phyloP scores from a whole-genome alignment of 2,797 vertebrate species.

The Cottoperca gobio region DNA sequence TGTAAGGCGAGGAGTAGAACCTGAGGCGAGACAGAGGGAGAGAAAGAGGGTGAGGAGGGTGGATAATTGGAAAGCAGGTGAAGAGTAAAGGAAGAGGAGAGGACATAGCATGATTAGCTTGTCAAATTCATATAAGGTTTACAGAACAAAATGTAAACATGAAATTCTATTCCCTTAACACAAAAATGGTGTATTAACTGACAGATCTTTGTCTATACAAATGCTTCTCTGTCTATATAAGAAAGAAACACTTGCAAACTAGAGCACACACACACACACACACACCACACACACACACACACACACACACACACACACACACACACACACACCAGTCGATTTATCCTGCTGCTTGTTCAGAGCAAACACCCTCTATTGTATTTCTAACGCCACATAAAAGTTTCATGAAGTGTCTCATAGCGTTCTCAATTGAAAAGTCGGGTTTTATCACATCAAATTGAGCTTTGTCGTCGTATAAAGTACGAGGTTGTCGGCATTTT shows the following conservation, averaged over 20 bases:
- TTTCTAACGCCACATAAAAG: slow-evolving; percentile 56
- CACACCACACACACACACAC: slow-evolving; percentile 24
- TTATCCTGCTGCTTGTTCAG: slow-evolving; percentile 33
- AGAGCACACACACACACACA: slow-evolving; percentile 22
- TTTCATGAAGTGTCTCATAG: slow-evolving; percentile 62
- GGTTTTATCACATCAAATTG: slow-evolving; percentile 66
- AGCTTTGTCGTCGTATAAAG: slow-evolving; percentile 58
- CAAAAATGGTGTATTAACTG: background rate
- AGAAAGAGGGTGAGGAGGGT: background rate
- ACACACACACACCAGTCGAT: slow-evolving; percentile 20
- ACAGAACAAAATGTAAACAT: background rate
- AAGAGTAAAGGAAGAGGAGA: slow-evolving; percentile 9
- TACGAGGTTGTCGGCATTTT: slow-evolving; percentile 28
- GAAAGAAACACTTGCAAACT: slow-evolving; percentile 1
- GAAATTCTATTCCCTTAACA: background rate
- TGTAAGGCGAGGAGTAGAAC: slow-evolving; percentile 99
- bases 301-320: slow-evolving; percentile 26
- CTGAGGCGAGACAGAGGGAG: slow-evolving; percentile 77
- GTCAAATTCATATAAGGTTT: slow-evolving; percentile 14
- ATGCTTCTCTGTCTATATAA: slow-evolving; percentile 11
- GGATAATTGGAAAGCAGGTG: background rate
- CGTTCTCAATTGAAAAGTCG: slow-evolving; percentile 59
- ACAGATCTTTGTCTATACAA: background rate
- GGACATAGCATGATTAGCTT: slow-evolving; percentile 21
- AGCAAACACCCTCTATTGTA: slow-evolving; percentile 46